phyloP scores from a whole-genome alignment of 2,797 vertebrate species.

The Acestrorhynchus altus region DNA sequence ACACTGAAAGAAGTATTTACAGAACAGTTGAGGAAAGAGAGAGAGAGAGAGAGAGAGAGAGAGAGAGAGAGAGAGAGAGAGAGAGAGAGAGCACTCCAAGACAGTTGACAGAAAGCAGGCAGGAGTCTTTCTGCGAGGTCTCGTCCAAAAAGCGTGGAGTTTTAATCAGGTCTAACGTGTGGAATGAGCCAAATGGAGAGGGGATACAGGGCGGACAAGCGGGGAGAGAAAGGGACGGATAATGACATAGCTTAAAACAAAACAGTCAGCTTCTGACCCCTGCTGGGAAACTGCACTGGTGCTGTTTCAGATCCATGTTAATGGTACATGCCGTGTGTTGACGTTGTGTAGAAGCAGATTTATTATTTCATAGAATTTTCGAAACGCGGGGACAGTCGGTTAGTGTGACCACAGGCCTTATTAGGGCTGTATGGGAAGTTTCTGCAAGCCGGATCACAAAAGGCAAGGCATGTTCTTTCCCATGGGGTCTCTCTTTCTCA shows the following conservation, averaged over 20 bases:
- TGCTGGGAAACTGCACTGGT: slow-evolving; percentile 16
- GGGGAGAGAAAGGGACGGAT: slow-evolving; percentile 1
- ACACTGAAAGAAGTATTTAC: not conserved
- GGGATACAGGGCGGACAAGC: not conserved
- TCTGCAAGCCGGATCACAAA: slow-evolving; percentile 22
- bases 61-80: slow-evolving; percentile 5
- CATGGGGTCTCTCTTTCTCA: slow-evolving; percentile 30
- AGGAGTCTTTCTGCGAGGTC: slow-evolving; percentile 5
- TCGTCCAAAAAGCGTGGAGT: slow-evolving; percentile 12
- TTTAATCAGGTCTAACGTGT: slow-evolving; percentile 30
- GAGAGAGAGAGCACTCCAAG: not conserved
- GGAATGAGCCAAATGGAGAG: slow-evolving; percentile 6
- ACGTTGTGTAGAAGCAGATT: slow-evolving; percentile 38
- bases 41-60: not conserved
- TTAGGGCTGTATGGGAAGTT: slow-evolving; percentile 23
- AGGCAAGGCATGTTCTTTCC: slow-evolving; percentile 25
- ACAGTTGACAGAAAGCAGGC: slow-evolving; percentile 43
- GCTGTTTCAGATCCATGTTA: slow-evolving; percentile 29
- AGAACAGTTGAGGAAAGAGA: not conserved
- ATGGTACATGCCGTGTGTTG: slow-evolving; percentile 30
- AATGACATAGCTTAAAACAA: slow-evolving; percentile 18
- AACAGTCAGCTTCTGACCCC: slow-evolving; percentile 41
- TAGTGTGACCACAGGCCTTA: slow-evolving; percentile 29
- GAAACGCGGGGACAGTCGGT: not conserved
- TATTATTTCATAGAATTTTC: slow-evolving; percentile 29